phyloP scores from a whole-genome alignment of 92 coral and sea anemone species.

The Zoanthus sansibaricus region DNA sequence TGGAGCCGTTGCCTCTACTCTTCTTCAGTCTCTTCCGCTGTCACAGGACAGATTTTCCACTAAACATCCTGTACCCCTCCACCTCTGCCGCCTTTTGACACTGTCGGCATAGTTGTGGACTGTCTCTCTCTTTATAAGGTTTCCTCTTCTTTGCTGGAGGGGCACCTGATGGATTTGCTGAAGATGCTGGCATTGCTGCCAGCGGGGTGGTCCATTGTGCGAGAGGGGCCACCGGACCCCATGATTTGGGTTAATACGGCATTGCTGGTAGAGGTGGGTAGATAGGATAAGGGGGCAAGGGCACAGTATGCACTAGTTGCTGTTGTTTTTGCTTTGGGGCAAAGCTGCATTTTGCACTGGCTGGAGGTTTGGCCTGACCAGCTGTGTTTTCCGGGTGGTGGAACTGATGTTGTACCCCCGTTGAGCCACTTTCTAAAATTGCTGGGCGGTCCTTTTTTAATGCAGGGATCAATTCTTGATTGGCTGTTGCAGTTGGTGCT shows the following conservation, averaged over 20 bases:
- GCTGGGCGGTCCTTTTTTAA: constrained; percentile 1
- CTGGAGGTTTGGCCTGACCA: background rate
- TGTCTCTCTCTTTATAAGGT: background rate
- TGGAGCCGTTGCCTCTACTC: background rate
- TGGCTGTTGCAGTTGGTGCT: background rate
- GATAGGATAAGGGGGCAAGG: background rate
- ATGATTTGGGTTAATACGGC: background rate
- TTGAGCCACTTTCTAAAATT: background rate
- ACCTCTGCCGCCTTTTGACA: background rate
- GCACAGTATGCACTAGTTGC: background rate
- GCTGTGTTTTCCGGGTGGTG: background rate
- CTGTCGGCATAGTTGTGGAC: background rate
- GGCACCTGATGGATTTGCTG: background rate
- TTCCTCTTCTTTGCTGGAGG: background rate
- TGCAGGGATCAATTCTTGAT: constrained; percentile 12
- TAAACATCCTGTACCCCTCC: background rate
- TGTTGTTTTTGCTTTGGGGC: too few relatives aligned
- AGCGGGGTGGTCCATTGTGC: background rate
- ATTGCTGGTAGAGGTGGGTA: background rate
- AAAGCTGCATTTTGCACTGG: background rate
- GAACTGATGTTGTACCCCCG: background rate
- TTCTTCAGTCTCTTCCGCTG: too few relatives aligned
- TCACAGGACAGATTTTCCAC: background rate
- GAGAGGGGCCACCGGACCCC: background rate
- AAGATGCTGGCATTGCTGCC: background rate